These are phyloP conservation scores for Dicerorhinus sumatrensis DNA, from an alignment of 2,113 vertebrate genomes.

Conservation along the genomic window DNA sequence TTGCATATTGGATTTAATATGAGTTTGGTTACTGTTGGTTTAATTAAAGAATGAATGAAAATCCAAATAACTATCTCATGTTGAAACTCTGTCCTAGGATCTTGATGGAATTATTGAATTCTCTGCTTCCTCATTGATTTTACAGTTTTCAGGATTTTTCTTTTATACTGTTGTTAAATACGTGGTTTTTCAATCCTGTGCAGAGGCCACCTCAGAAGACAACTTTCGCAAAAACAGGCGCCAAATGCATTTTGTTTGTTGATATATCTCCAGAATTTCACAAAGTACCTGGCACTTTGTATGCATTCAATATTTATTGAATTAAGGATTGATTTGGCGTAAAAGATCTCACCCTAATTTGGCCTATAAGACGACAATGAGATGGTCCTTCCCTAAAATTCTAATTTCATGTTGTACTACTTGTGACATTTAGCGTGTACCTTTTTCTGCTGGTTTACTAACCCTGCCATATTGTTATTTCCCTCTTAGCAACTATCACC, in stretches of 20 bases:
- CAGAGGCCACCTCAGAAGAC: not conserved
- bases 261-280: not conserved
- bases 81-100: not conserved
- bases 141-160: not conserved
- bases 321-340: not conserved
- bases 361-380: not conserved
- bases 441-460: not conserved
- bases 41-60: not conserved
- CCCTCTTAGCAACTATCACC: not conserved
- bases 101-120: not conserved
- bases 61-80: not conserved
- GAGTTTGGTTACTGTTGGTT: not conserved
- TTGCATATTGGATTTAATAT: not conserved
- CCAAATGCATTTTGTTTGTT: not conserved
- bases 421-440: not conserved
- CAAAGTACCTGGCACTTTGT: not conserved
- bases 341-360: not conserved
- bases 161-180: not conserved
- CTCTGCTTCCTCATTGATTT: not conserved
- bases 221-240: not conserved
- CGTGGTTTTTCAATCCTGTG: not conserved
- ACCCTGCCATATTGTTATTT: not conserved
- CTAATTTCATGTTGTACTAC: not conserved
- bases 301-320: not conserved
- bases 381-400: not conserved